Base-by-base conservation (phyloP, 2,888 invertebrate species). In the Orthonychiurus folsomi region DNA sequence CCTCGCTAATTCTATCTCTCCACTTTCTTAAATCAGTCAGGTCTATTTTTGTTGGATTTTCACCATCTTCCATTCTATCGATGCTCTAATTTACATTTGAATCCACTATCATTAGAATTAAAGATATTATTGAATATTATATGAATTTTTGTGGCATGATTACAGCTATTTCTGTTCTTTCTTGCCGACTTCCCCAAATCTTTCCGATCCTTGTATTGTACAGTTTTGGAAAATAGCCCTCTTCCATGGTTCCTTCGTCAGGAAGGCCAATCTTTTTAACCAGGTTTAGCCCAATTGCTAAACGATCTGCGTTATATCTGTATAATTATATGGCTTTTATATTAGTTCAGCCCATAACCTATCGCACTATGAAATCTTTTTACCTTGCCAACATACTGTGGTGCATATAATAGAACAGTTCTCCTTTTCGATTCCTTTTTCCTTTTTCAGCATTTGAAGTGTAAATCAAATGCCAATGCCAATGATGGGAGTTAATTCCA, bases 391-490 rank as follows among this genome's bases (percentile, higher is more conserved):
- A 12, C 63, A 65, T 65, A 25, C 47, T 56, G 74, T 86, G 81
- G 72, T 88, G 88, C 87, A 87, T 87, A 74, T 87, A 88, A 74
- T 85, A 89, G 79, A 88, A 88, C 23, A 89, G 81, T 75, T 88
- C 88, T 0, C 88, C 88, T 1, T 88, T 81, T 5, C 88, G 79
- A 77, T 88, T 86, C 75, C 90, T 5, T 89, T 56, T 81, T 80
- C 2, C 89, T 87, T 53, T 55, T 0, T 85, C 83, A 0, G 70
- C 74, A 69, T 86, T 85, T 76, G 86, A 86, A 0, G 90, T 90
- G 76, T 90, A 91, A 1, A 91, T 89, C 70, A 91, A 81, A 77
- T 92, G 91, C 91, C 90, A 91, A 75, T 91, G 90, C 90, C 90
- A 92, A 76, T 92, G 90, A 76, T 91, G 91, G 59, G 89, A 84